Evolutionary conservation across 2,797 vertebrate genomes (phyloP), one percentile per base, ranked within the genome.

Genomic region (Amazonetta brasiliensis): DNA sequence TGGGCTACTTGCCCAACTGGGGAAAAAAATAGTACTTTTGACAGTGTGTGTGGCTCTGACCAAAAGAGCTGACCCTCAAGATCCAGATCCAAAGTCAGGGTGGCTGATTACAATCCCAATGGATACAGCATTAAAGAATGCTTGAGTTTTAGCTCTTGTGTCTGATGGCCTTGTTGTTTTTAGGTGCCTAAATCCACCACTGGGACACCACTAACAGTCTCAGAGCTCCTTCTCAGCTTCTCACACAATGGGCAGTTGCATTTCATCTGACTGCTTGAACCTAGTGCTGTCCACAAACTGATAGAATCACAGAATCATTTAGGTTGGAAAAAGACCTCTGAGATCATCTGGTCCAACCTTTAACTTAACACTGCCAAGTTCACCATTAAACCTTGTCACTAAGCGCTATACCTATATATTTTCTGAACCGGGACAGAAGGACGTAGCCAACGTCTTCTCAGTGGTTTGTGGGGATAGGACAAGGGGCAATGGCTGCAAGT

Each of bases 91-190:
- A 80, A 37, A 89, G 6, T 21, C 48, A 43, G 59, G 26, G 8
- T 23, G 22, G 8, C 7, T 77, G 18, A 19, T 80, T 54, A 14
- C 6, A 48, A 25, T 44, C 56, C 60, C 0, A 1, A 6, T 31
- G 19, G 73, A 68, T 1, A 5, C 12, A 33, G 35, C 14, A 11
- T 60, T 52, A 52, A 86, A 60, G 54, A 41, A 60, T 59, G 22
- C 14, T 69, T 52, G 35, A 39, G 25, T 12, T 66, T 28, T 39
- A 60, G 8, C 17, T 77, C 39, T 50, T 63, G 9, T 1, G 1
- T 26, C 17, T 2, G 1, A 20, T 20, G 50, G 12, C 6, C 31
- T 21, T 60, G 15, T 3, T 55, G 23, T 0, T 68, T 68, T 78
- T 39, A 74, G 31, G 33, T 44, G 31, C 13, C 20, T 64, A 69